phyloP scores from a whole-genome alignment of 2,113 vertebrate genomes.

The Lophius piscatorius region DNA sequence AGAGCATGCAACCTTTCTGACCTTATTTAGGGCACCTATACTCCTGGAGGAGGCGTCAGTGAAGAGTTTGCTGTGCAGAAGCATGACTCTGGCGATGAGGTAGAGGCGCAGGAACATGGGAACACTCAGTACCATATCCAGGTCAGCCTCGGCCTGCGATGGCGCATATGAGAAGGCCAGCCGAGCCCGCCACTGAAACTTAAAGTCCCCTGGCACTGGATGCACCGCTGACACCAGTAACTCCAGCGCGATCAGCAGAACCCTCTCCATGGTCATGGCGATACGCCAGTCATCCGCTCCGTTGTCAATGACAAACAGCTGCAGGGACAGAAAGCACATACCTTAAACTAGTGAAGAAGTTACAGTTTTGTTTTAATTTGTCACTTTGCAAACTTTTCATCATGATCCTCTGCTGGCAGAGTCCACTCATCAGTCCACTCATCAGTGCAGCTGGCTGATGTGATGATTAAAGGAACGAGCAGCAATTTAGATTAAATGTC shows the following conservation, averaged over 20 bases:
- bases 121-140: slow-evolving; percentile 98
- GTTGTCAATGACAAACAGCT: slow-evolving; percentile 98
- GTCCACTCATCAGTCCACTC: slow-evolving; percentile 7
- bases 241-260: slow-evolving; percentile 95
- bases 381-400: slow-evolving; percentile 28
- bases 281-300: slow-evolving; percentile 99
- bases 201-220: slow-evolving; percentile 95
- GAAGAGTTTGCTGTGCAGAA: slow-evolving; percentile 98
- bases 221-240: slow-evolving; percentile 97
- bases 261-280: slow-evolving; percentile 96
- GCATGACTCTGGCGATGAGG: slow-evolving; percentile 97
- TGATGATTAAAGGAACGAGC: slow-evolving; percentile 49
- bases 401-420: slow-evolving; percentile 13
- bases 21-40: slow-evolving; percentile 86
- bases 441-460: slow-evolving; percentile 45
- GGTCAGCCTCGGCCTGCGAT: slow-evolving; percentile 92
- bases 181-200: slow-evolving; percentile 95
- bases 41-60: slow-evolving; percentile 86
- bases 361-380: slow-evolving; percentile 38
- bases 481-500: slow-evolving; percentile 52
- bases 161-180: slow-evolving; percentile 94
- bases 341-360: slow-evolving; percentile 9
- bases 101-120: slow-evolving; percentile 99
- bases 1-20: slow-evolving; percentile 39
- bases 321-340: slow-evolving; percentile 37